Evolutionary conservation across 2,888 invertebrate species (phyloP), one percentile per base, ranked within the genome.

Genomic region (Dynastes tityus): DNA sequence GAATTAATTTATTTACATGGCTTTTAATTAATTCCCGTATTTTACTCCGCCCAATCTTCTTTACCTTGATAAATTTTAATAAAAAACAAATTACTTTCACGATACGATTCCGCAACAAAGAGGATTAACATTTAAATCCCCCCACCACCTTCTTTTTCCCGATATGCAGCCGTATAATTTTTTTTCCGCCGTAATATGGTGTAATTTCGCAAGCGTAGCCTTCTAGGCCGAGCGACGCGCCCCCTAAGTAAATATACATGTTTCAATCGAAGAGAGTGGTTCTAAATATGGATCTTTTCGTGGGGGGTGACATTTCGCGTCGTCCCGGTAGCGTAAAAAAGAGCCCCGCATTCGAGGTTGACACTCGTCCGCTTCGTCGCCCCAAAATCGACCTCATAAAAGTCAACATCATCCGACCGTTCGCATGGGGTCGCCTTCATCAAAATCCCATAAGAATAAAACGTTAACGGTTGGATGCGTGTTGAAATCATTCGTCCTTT

Each of bases 371-470:
- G 68, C 49, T 51, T 68, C 51, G 49, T 13, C 71, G 71, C 58
- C 73, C 40, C 58, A 27, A 73, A 58, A 61, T 40, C 74, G 78
- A 76, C 61, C 76, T 75, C 79, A 67, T 77, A 81, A 83, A 82
- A 81, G 79, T 79, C 80, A 61, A 83, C 82, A 80, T 82, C 82
- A 80, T 83, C 81, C 81, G 78, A 78, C 80, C 81, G 81, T 83
- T 22, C 55, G 22, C 55, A 55, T 5, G 55, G 74, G 80, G 80
- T 81, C 80, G 83, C 83, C 85, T 87, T 87, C 87, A 87, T 87
- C 86, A 87, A 87, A 87, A 86, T 83, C 84, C 83, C 84, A 85
- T 87, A 86, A 87, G 86, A 84, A 82, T 79, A 81, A 83, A 82
- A 29, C 61, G 58, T 27, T 82, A 80, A 80, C 77, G 82, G 45